Conservation (phyloP, 2,113 vertebrate genomes). For the Stigmatopora argus region DNA sequence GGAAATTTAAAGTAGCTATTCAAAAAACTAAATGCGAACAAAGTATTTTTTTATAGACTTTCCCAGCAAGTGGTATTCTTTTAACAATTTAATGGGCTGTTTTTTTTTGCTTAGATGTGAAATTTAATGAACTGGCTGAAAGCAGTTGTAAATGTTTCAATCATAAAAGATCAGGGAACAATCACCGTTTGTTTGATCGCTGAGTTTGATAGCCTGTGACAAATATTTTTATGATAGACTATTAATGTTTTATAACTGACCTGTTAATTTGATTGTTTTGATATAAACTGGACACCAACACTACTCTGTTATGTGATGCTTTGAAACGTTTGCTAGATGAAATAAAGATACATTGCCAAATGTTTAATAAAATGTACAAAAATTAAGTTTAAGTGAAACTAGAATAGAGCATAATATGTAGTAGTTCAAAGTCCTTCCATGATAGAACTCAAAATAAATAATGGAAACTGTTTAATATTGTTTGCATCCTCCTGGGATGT, state of each 20-base stretch:
- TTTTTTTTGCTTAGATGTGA: not conserved
- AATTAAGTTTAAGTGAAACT: not conserved
- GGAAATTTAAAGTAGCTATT: not conserved
- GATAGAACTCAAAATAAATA: too few species aligned
- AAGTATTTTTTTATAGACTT: not conserved
- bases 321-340: not conserved
- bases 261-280: constrained; percentile 1
- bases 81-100: not conserved
- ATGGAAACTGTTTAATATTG: too few species aligned
- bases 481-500: too few species aligned
- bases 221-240: not conserved
- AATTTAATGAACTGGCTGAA: not conserved
- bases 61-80: not conserved
- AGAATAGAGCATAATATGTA: not conserved
- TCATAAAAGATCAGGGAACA: too few species aligned
- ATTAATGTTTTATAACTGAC: constrained; percentile 1
- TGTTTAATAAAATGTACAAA: not conserved
- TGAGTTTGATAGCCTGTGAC: not conserved
- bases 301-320: not conserved
- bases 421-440: not conserved
- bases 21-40: too few species aligned
- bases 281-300: not conserved
- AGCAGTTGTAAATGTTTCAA: constrained; percentile 3
- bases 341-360: not conserved
- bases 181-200: not conserved